A percentile compares a stretch with the other conserved stretches of the same genome.
Conservation (phyloP, 23 tunicate species). For the Halocynthia aurantium region DNA sequence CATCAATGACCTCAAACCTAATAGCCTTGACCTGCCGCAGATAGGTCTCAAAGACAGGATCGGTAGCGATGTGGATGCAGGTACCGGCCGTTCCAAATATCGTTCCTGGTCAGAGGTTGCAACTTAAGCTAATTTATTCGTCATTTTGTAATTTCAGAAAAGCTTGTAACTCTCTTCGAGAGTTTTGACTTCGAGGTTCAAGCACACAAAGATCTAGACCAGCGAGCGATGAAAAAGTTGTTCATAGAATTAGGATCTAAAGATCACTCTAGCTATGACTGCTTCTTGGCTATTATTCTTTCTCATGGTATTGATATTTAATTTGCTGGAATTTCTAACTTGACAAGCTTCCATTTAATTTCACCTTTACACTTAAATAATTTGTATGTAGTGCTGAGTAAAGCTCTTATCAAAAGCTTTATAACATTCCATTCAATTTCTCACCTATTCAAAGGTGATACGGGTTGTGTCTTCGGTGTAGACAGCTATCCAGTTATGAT, state of each 20-base stretch:
- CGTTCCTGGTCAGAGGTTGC: no score
- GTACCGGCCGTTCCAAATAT: no score
- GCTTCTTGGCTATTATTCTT: conserved; percentile 42
- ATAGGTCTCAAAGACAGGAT: conserved; percentile 11
- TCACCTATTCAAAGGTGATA: background rate
- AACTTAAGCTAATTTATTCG: no score
- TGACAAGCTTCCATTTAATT: no score
- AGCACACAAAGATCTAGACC: conserved; percentile 35
- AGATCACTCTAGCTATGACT: conserved; percentile 45
- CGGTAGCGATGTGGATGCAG: conserved; percentile 20
- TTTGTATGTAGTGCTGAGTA: no score
- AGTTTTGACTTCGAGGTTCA: conserved; percentile 40
- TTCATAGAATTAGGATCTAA: conserved; percentile 4
- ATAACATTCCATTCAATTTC: no score
- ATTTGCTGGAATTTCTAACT: no score
- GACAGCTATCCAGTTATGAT: conserved; percentile 42
- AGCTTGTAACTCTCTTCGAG: conserved; percentile 24
- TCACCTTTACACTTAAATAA: no score
- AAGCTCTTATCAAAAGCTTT: no score
- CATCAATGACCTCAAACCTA: background rate
- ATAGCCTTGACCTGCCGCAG: background rate
- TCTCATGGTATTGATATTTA: conserved; percentile 32
- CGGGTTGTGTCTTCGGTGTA: conserved; percentile 64
- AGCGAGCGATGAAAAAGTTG: conserved; percentile 15
- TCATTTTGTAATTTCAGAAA: background rate